Evolutionary conservation across 2,797 vertebrate genomes (phyloP).

Genomic region (Myotis myotis): DNA sequence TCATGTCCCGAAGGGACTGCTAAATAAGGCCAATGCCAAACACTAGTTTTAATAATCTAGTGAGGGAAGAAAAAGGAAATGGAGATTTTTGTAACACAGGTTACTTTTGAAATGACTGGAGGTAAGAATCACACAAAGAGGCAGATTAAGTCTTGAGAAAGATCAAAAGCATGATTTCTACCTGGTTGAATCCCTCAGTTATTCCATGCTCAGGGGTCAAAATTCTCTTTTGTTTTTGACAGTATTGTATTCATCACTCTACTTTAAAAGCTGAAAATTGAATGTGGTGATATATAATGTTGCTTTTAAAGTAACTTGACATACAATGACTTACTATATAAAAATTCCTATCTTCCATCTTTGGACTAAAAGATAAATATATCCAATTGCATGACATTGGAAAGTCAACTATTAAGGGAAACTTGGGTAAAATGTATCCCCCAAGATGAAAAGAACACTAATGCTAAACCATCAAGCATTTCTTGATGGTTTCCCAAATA

Average conservation of each 20-base stretch:
- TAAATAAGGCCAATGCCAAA: background rate
- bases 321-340: background rate
- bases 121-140: background rate
- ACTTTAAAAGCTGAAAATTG: conserved; percentile 42
- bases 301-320: background rate
- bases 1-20: background rate
- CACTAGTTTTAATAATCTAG: background rate
- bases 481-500: background rate
- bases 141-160: background rate
- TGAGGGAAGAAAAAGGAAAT: background rate
- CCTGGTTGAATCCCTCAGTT: background rate
- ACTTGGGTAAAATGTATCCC: background rate
- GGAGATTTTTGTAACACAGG: background rate
- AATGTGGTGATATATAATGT: background rate
- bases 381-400: background rate
- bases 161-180: background rate
- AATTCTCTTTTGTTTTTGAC: background rate
- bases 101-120: background rate
- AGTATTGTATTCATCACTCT: background rate
- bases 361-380: conserved; percentile 38
- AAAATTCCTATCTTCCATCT: conserved; percentile 37
- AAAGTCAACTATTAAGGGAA: background rate
- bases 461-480: background rate
- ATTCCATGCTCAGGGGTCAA: background rate
- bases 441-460: background rate